Percentiles rank a stretch among this genome's conserved stretches.
Evolutionary conservation across 1,140 invertebrate species (phyloP).

Genomic region (Aporrectodea caliginosa): DNA sequence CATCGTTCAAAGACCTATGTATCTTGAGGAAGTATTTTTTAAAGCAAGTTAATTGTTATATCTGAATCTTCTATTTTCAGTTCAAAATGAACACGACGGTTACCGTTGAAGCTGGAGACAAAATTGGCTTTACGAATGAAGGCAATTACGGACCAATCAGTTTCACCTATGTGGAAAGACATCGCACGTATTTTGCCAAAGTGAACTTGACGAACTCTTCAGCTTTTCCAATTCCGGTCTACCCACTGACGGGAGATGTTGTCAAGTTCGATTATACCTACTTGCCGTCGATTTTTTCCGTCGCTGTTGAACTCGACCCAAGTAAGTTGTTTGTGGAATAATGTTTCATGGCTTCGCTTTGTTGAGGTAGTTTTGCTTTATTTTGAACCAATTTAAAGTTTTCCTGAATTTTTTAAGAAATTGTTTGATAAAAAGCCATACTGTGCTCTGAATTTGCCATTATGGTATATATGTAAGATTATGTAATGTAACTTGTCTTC

Average conservation of each 20-base stretch:
- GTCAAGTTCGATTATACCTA: not conserved
- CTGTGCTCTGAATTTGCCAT: too few relatives aligned
- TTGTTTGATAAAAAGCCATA: too few relatives aligned
- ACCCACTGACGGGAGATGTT: not conserved
- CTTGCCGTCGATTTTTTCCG: not conserved
- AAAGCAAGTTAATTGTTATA: too few relatives aligned
- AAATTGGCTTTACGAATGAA: slow-evolving; percentile 27
- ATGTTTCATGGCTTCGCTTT: too few relatives aligned
- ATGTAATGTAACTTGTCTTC: too few relatives aligned
- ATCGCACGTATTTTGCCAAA: slow-evolving; percentile 24
- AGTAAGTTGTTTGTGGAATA: not conserved
- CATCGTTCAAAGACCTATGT: too few relatives aligned
- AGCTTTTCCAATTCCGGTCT: not conserved
- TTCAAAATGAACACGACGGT: slow-evolving; percentile 5
- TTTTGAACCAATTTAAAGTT: too few relatives aligned
- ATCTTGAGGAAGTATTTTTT: too few relatives aligned
- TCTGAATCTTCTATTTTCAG: not conserved
- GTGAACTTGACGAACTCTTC: not conserved
- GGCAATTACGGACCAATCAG: slow-evolving; percentile 20
- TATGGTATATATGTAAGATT: too few relatives aligned
- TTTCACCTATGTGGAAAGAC: slow-evolving; percentile 26
- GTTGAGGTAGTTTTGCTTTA: too few relatives aligned
- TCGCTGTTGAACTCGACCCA: not conserved
- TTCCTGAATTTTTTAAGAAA: too few relatives aligned
- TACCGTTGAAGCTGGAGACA: slow-evolving; percentile 6